Conservation (phyloP, 2,888 invertebrate species). For the Lasius platythorax region DNA sequence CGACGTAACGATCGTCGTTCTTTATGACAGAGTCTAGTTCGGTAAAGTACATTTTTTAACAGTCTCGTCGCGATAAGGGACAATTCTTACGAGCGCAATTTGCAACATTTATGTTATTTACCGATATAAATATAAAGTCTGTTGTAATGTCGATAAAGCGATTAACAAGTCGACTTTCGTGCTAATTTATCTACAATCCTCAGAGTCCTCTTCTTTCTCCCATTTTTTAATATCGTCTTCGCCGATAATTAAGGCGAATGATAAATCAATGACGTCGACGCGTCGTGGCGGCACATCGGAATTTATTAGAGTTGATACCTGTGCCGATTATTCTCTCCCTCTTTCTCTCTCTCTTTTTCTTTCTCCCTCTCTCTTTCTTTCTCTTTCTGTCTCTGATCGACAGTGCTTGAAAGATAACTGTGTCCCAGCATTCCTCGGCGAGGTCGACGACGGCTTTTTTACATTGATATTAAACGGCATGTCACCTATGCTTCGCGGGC, state of each 20-base stretch:
- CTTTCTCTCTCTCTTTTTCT: background rate
- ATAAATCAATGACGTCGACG: constrained; percentile 47
- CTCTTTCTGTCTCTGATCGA: constrained; percentile 56
- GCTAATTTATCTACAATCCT: constrained; percentile 21
- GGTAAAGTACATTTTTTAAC: background rate
- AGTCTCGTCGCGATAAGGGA: background rate
- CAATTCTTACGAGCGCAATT: constrained; percentile 16
- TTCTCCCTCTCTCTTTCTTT: background rate
- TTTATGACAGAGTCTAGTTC: background rate
- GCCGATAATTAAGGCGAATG: constrained; percentile 30
- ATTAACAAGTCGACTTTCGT: constrained; percentile 17
- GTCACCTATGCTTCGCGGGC: constrained; percentile 46
- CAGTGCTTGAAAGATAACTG: constrained; percentile 66
- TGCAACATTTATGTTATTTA: constrained; percentile 30
- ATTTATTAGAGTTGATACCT: constrained; percentile 47
- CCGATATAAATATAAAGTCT: constrained; percentile 24
- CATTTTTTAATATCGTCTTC: constrained; percentile 33
- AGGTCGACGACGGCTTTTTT: constrained; percentile 68
- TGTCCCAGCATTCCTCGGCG: constrained; percentile 69
- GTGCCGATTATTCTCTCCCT: constrained; percentile 12
- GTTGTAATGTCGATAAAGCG: constrained; percentile 16
- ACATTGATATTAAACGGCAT: constrained; percentile 66
- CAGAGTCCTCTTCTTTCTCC: background rate
- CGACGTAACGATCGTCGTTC: constrained; percentile 1
- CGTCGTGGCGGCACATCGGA: constrained; percentile 5